phyloP scores from a whole-genome alignment of 1,140 invertebrate species.

The Aphaenogaster floridana region DNA sequence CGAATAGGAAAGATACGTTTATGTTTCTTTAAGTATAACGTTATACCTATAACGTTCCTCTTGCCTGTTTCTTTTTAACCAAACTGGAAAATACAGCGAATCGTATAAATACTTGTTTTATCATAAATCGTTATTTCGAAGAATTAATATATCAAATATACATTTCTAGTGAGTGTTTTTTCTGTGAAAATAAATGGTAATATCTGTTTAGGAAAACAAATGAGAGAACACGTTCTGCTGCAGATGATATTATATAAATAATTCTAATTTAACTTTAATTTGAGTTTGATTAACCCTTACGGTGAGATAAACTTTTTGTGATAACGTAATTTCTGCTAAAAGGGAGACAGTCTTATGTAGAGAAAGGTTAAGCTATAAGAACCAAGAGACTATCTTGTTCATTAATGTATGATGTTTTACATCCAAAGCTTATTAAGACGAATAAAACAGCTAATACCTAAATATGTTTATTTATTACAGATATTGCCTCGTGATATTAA shows the following conservation, averaged over 20 bases:
- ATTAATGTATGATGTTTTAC: slow-evolving; percentile 20
- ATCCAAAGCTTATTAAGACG: not conserved
- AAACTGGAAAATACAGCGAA: not conserved
- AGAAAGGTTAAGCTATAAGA: not conserved
- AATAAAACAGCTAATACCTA: not conserved
- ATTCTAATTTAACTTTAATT: slow-evolving; percentile 63
- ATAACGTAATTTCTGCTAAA: slow-evolving; percentile 34
- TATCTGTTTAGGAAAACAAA: not conserved
- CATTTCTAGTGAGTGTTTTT: not conserved
- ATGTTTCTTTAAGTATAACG: slow-evolving; percentile 51
- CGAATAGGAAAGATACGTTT: slow-evolving; percentile 44
- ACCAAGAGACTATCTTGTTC: not conserved
- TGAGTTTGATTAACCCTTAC: slow-evolving; percentile 37
- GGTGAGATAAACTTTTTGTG: slow-evolving; percentile 45
- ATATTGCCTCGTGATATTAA: not conserved
- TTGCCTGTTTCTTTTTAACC: not conserved
- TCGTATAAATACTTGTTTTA: not conserved
- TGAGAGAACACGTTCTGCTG: not conserved
- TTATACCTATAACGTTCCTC: not conserved
- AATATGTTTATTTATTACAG: not conserved
- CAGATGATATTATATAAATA: slow-evolving; percentile 37
- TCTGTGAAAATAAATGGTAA: not conserved
- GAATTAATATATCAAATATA: not conserved
- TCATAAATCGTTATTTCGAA: not conserved
- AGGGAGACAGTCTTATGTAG: not conserved